These are phyloP conservation scores for Sandelia bainsii DNA, from an alignment of 2,797 vertebrate species.

Conservation along the genomic window DNA sequence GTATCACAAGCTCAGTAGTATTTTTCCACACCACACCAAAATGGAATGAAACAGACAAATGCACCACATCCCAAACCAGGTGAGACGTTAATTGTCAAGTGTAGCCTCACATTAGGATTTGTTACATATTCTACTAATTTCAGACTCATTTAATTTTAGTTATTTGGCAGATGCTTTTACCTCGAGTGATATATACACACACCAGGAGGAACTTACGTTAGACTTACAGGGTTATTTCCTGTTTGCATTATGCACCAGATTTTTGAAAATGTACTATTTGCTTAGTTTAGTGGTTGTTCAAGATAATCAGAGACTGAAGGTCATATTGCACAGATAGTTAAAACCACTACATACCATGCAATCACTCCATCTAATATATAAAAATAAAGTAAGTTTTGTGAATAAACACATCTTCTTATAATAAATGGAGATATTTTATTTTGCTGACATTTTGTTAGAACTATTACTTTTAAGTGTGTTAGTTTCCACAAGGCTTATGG, in stretches of 20 bases:
- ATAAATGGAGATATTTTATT: constrained; percentile 1
- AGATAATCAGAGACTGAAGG: constrained; percentile 3
- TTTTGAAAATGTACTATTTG: constrained; percentile 16
- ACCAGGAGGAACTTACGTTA: too few relatives aligned
- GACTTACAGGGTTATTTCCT: too few relatives aligned
- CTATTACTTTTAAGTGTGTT: constrained; percentile 20
- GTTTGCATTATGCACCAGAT: background rate
- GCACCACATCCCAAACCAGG: too few relatives aligned
- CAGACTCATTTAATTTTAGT: too few relatives aligned
- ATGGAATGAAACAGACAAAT: too few relatives aligned
- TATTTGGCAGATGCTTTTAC: too few relatives aligned
- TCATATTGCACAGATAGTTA: background rate
- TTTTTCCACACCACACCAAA: too few relatives aligned
- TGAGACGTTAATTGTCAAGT: too few relatives aligned
- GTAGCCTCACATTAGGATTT: too few relatives aligned
- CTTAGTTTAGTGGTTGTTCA: constrained; percentile 15
- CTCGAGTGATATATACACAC: too few relatives aligned
- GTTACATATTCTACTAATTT: too few relatives aligned
- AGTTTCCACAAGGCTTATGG: constrained; percentile 11
- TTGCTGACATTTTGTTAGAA: constrained; percentile 29
- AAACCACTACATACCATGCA: background rate
- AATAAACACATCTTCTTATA: constrained; percentile 3
- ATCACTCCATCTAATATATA: constrained; percentile 3
- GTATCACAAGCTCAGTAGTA: too few relatives aligned
- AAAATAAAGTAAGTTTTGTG: constrained; percentile 3